Base-by-base conservation (phyloP, 2,888 invertebrate species). In the Protophormia terraenovae region DNA sequence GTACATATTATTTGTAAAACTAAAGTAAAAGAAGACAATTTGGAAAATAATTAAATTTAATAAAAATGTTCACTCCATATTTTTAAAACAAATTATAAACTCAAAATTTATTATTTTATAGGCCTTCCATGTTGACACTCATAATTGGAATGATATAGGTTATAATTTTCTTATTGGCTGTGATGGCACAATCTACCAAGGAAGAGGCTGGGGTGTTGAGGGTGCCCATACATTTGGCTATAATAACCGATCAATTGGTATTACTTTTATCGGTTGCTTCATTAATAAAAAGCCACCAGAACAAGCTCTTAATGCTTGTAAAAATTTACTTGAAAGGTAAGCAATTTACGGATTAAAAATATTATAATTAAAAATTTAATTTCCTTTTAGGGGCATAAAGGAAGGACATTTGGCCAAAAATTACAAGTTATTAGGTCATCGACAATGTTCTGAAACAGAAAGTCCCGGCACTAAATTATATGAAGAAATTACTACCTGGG, bases 121-220 rank as follows among this genome's bases (percentile, higher is more conserved):
- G 92, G 89, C 92, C 41, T 94, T 93, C 86, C 94, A 94, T 87
- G 93, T 94, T 16, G 94, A 94, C 87, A 93, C 93, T 66, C 90
- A 92, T n/a, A 92, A 92, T 82, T 94, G 93, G 93, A 92, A 92
- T 86, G 94, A 94, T 84, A 94, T 94, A 27, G 92, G 90, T 0
- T 94, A 94, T 86, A 95, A 94, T 87, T 95, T 94, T 86, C 86
- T 95, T 12, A 91, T 95, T 71, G 94, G 94, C 35, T 93, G 93
- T 14, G 94, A 94, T 89, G 94, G 94, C 24, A 93, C 93, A 55
- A 90, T 94, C 0, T 95, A 94, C 87, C 94, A 94, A 90, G 95
- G 94, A 6, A 90, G 93, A 73, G 94, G 94, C 0, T 95, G 94
- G 94, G 91, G 91, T 2, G 90, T 91, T 0, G 92, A 93, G 76